Evolutionary conservation across 2,888 invertebrate genomes (phyloP), one percentile per base, ranked within the genome.

Genomic region (Incurvaria masculella): DNA sequence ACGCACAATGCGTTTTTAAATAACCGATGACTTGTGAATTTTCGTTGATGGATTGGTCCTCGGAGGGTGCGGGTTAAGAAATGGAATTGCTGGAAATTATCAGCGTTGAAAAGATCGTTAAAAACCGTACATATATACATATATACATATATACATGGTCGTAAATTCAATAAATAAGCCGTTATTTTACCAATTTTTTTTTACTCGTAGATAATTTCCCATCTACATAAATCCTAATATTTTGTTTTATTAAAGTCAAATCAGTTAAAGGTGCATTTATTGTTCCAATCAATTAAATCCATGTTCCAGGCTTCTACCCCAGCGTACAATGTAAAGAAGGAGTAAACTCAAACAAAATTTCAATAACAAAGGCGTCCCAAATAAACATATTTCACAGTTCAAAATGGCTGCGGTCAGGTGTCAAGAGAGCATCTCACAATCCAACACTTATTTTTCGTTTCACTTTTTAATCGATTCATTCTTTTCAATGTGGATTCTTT

Each of bases 371-470:
- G 66, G 69, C 64, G 66, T 69, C 74, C 75, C 78, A 76, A 78
- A 78, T 78, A 78, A 78, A 76, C 75, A 78, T 78, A 76, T 78
- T 76, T 78, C 76, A 76, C 69, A 70, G 72, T 67, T 75, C 68
- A 72, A 76, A 76, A 75, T 74, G 76, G 73, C 74, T 73, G 69
- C 74, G 78, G 76, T 78, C 78, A 76, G 73, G 73, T 76, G 78
- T 75, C 78, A 72, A 64, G 64, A 60, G 60, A 58, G 60, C 60
- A 61, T 61, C 63, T 61, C 38, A 33, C 62, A 61, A 23, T 23
- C 58, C 60, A 59, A 55, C 55, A 58, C 59, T 63, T 67, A 68
- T 68, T 71, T 68, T 72, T 68, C 65, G 69, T 66, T 63, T 60
- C 62, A 10, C 23, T 23, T 63, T 62, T 66, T 69, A 72, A 73